Base-by-base conservation (phyloP, 2,113 vertebrate species). In the Heliornis fulica region DNA sequence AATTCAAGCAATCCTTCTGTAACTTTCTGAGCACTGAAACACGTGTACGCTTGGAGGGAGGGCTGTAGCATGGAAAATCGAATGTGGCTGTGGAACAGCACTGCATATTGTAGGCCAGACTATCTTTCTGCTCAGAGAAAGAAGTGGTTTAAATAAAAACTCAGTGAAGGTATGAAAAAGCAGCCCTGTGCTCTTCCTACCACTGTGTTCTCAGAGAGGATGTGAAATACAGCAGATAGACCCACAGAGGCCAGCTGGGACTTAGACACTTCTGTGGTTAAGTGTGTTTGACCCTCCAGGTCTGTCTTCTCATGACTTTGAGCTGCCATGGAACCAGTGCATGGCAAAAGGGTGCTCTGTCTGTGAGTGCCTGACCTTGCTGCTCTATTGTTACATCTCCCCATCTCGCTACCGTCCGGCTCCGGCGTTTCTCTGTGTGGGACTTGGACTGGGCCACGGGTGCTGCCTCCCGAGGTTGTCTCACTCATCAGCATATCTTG, bases 301-400 rank as follows among this genome's bases (percentile, higher is more conserved):
- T 32, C n/a, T 70, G 15, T 19, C 6, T 54, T 59, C 63, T n/a
- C 13, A 36, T 29, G 36, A 38, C 36, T 68, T 50, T 26, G 10
- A 25, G 41, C 25, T 32, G 57, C 43, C 43, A 15, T 5, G 3
- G 23, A 72, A 36, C 38, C 61, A 53, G 4, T 7, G 1, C 14
- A 32, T 1, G 5, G 71, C 36, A 51, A 46, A 83, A 57, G 0
- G 25, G 21, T 2, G 0, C 17, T 38, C 16, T 71, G 51, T 12
- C 65, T 66, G 72, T 7, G 17, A 41, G 25, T 32, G 54, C 32
- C 69, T 83, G 36, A 65, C 31, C 51, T 28, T 21, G 20, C 36
- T n/a, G 36, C 34, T 34, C 32, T 28, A 10, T 38, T 5, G 2
- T 17, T 16, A n/a, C 31, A 4, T 14, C 25, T 63, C 50, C 5